Evolutionary conservation across 2,113 vertebrate genomes (phyloP), one percentile per base, ranked within the genome.

Genomic region (Hypanus sabinus): DNA sequence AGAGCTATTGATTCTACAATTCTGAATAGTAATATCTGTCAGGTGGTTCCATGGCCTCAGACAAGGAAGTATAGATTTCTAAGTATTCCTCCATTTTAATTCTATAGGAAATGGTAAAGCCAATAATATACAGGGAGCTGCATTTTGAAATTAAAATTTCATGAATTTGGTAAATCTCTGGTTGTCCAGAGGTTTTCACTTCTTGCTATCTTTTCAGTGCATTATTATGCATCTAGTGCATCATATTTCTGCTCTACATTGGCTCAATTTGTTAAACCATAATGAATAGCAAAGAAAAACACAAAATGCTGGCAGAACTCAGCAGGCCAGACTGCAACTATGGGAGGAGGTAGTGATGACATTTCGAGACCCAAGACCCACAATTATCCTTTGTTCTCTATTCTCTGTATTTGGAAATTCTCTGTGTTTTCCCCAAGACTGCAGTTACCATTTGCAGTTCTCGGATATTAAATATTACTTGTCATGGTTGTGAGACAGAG

Each of bases 61-160:
- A 3, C n/a, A 14, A 62, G n/a, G n/a, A 36, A n/a, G 27, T 68
- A 70, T 20, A 91, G 65, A 68, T n/a, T 91, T 65, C 60, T 70
- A 68, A 3, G 57, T 36, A 33, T 36, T 30, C 18, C 5, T 70
- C 30, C 10, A 18, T 30, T 91, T 70, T 16, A 10, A 22, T 68
- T 36, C 88, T 8, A 68, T 70, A 68, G 20, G 8, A 22, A 68
- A 5, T 20, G 65, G 88, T 33, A 90, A 18, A 91, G n/a, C 14
- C 22, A 38, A 36, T 38, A 36, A 68, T 9, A 9, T 68, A 62
- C 14, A 36, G 36, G 88, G 55, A 68, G n/a, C 46, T 46, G 46
- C 46, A 91, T n/a, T 68, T 91, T 91, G 62, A 91, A 68, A 90
- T 90, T 90, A 65, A 65, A 33, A 90, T 90, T 65, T 90, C 85